Evolutionary conservation across 2,797 vertebrate genomes (phyloP), one percentile per base, ranked within the genome.

Genomic region (Poecilia picta): DNA sequence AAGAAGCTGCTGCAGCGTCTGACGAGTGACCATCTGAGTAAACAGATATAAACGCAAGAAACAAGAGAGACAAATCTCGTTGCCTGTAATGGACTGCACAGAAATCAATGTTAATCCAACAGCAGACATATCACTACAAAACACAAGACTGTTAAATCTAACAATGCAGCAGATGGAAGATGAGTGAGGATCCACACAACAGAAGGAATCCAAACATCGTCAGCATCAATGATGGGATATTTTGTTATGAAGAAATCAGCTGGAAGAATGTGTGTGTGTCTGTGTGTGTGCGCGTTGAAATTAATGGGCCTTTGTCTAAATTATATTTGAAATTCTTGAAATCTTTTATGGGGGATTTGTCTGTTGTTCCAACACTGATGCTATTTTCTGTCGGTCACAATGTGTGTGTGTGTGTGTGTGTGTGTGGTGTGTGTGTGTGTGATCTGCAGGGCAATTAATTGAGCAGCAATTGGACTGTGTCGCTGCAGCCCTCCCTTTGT

Each of bases 391-490:
- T 82, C 41, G 57, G 82, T 81, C 18, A 83, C 62, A 25, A 18
- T 75, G 76, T 72, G 72, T 39, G 45, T 76, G 72, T 73, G 71
- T 77, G 81, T 74, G 81, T 39, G 39, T 39, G 39, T 7, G 39
- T 39, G 39, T 6, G 39, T 75, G 76, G 72, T 39, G 46, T 75
- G 70, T 62, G 72, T 72, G 79, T 74, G 78, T 72, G 72, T 28
- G 46, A 20, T 75, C 75, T 80, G 72, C 71, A 76, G 80, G 82
- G 76, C 87, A 87, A 83, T 91, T 90, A 91, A 88, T 83, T 85
- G 86, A 85, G 86, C 82, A 86, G 85, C 62, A 20, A 91, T 90
- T 89, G 88, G 75, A 90, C 89, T 91, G 89, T 83, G 53, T 84
- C 28, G 71, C 86, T 84, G 87, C 87, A 88, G 82, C 82, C 82